Conservation (phyloP, 2,797 vertebrate species). For the Microcaecilia unicolor region DNA sequence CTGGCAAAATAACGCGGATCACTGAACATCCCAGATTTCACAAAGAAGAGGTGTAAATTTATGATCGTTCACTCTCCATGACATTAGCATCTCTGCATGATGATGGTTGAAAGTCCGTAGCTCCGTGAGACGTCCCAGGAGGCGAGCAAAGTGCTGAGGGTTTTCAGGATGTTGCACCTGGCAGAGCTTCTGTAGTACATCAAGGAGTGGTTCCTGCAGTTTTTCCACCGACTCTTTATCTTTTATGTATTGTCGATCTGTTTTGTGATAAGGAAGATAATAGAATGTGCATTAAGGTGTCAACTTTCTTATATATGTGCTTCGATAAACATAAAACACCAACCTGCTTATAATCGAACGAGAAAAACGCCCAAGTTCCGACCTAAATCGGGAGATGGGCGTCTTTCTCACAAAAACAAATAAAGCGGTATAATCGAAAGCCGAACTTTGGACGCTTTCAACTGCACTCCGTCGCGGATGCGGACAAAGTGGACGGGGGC, state of each 20-base stretch:
- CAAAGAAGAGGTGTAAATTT: conserved; percentile 96
- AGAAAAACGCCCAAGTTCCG: too few species aligned
- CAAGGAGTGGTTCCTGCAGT: conserved; percentile 84
- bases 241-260: conserved; percentile 88
- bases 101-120: conserved; percentile 91
- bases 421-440: too few species aligned
- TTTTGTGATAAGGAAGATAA: too few species aligned
- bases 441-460: too few species aligned
- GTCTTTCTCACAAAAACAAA: too few species aligned
- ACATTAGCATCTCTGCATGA: conserved; percentile 89
- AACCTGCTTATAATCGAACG: too few species aligned
- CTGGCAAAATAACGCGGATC: conserved; percentile 34
- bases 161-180: conserved; percentile 76
- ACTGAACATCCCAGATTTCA: conserved; percentile 97
- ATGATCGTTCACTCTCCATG: conserved; percentile 87
- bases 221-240: conserved; percentile 80
- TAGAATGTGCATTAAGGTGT: too few species aligned
- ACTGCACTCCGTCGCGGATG: too few species aligned
- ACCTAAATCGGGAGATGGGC: too few species aligned
- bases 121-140: conserved; percentile 88
- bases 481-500: too few species aligned
- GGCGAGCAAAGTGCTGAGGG: conserved; percentile 90
- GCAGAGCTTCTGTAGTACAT: conserved; percentile 81
- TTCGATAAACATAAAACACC: too few species aligned
- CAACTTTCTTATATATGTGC: too few species aligned